phyloP scores from a whole-genome alignment of 2,113 vertebrate species.

The Sarotherodon lohbergeri region DNA sequence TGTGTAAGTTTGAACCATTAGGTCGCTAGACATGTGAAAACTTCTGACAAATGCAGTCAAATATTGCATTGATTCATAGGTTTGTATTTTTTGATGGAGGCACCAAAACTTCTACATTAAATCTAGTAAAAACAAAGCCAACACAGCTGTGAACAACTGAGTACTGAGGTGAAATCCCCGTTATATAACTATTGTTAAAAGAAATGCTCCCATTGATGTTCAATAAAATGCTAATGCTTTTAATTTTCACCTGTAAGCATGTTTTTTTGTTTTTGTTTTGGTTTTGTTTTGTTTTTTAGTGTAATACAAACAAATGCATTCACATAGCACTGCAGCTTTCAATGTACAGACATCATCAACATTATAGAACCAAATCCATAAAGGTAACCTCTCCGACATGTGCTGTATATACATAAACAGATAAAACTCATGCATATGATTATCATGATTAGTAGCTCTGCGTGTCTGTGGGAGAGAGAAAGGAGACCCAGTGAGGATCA shows the following conservation, averaged over 20 bases:
- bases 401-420: neutral
- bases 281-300: neutral
- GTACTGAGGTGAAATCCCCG: neutral
- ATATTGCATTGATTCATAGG: neutral
- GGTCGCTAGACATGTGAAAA: neutral
- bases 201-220: neutral
- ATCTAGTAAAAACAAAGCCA: neutral
- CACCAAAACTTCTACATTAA: neutral
- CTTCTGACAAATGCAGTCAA: neutral
- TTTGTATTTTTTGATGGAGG: neutral
- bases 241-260: neutral
- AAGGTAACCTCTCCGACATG: neutral
- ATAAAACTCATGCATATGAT: neutral
- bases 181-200: neutral
- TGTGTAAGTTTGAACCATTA: neutral
- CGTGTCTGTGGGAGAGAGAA: neutral
- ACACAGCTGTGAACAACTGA: neutral
- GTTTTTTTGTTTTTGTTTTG: neutral
- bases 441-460: neutral
- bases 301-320: neutral
- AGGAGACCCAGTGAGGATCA: neutral
- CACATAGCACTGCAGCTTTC: neutral
- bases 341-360: neutral
- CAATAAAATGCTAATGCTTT: slow-evolving; percentile 1
- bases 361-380: neutral